phyloP scores from a whole-genome alignment of 2,113 vertebrate species.

The Brachyhypopomus occidentalis region DNA sequence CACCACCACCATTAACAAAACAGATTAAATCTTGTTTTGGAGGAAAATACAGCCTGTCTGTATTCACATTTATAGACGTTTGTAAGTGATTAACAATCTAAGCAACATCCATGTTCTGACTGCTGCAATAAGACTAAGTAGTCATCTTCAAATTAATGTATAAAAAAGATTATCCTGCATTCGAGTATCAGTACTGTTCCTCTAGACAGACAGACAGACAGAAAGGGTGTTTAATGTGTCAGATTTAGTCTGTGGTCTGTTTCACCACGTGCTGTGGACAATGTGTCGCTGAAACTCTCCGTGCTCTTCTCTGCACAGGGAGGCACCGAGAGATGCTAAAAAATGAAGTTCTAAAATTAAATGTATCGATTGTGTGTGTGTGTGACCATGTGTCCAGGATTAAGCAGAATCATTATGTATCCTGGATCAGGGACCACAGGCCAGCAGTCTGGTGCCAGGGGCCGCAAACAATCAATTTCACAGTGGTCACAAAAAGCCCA shows the following conservation, averaged over 20 bases:
- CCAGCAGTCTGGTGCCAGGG: constrained; percentile 5
- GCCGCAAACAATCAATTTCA: constrained; percentile 35
- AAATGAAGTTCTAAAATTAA: constrained; percentile 47
- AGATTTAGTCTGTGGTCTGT: neutral
- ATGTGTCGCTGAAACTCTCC: constrained; percentile 18
- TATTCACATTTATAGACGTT: no score
- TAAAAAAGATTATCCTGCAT: no score
- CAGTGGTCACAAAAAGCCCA: constrained; percentile 38
- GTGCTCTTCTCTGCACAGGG: constrained; percentile 5
- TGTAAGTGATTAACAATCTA: no score
- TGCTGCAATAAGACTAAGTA: no score
- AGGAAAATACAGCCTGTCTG: no score
- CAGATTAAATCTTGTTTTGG: no score
- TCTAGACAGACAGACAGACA: no score
- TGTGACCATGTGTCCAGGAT: neutral
- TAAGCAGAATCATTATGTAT: neutral
- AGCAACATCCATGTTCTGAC: no score
- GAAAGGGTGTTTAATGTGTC: neutral
- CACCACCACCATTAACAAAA: no score
- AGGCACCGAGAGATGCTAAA: neutral
- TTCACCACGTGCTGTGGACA: neutral
- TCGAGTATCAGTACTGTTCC: no score
- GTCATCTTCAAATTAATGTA: no score
- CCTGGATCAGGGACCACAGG: constrained; percentile 32
- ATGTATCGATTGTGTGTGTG: constrained; percentile 36